Percentiles rank a stretch among this genome's conserved stretches.
Conservation (phyloP, 2,113 vertebrate species). For the Nannobrachium achirus region DNA sequence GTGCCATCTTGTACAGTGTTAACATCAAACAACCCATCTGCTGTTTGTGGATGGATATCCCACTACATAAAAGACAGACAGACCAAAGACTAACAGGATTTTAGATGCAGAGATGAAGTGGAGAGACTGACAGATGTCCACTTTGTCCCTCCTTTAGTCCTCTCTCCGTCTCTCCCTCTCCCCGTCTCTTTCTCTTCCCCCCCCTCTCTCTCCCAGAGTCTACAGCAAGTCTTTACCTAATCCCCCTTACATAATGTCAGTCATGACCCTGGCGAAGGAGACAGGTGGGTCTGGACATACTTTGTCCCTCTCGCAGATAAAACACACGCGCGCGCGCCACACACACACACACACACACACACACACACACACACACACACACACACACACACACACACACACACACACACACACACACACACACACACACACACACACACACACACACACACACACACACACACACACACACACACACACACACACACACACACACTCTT, state of each 20-base stretch:
- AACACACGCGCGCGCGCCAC: background rate
- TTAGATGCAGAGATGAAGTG: background rate
- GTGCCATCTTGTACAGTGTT: background rate
- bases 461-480: background rate
- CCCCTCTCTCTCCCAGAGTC: constrained; percentile 2
- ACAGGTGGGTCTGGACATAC: constrained; percentile 38
- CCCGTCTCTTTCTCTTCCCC: background rate
- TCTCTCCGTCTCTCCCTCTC: background rate
- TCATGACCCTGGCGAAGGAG: constrained; percentile 45
- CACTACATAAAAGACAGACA: background rate
- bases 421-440: constrained; percentile 9
- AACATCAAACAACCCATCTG: background rate
- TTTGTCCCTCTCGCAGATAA: background rate
- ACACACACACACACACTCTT: constrained; percentile 8
- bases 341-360: constrained; percentile 8
- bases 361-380: constrained; percentile 1
- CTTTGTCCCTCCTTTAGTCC: background rate
- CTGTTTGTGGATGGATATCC: background rate
- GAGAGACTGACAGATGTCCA: background rate
- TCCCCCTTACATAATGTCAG: constrained; percentile 53
- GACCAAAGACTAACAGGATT: background rate
- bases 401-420: constrained; percentile 15
- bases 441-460: constrained; percentile 17
- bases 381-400: constrained; percentile 13
- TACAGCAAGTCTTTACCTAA: constrained; percentile 26